Percentiles rank a stretch among this genome's conserved stretches.
These are phyloP conservation scores for Crepidodera aurea DNA, from an alignment of 2,888 invertebrate species.

Conservation along the genomic window DNA sequence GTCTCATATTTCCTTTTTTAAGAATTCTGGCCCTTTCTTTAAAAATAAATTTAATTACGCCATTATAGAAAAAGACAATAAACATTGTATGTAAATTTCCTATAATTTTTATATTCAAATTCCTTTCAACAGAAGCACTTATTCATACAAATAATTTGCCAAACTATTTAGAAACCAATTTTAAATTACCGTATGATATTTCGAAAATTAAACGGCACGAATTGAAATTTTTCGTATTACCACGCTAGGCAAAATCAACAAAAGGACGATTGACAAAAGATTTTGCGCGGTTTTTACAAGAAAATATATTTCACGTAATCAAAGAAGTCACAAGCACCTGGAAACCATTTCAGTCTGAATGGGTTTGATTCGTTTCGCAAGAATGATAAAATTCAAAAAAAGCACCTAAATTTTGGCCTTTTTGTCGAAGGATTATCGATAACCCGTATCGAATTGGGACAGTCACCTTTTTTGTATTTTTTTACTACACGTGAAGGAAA, in stretches of 20 bases:
- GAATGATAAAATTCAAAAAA: conserved; percentile 31
- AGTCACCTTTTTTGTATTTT: conserved; percentile 32
- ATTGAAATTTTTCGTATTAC: conserved; percentile 45
- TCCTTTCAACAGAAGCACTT: too few relatives aligned
- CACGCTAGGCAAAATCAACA: conserved; percentile 40
- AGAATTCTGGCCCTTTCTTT: too few relatives aligned
- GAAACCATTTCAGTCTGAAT: conserved; percentile 29
- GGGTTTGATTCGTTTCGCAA: conserved; percentile 36
- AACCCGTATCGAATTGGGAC: conserved; percentile 41
- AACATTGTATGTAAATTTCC: too few relatives aligned
- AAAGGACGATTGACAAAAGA: conserved; percentile 30
- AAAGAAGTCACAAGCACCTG: conserved; percentile 37
- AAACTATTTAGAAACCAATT: too few relatives aligned
- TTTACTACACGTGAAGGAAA: conserved; percentile 40
- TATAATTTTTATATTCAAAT: too few relatives aligned
- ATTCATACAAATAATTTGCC: too few relatives aligned
- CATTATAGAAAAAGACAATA: too few relatives aligned
- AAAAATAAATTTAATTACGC: too few relatives aligned
- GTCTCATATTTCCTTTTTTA: too few relatives aligned
- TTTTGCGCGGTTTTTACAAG: conserved; percentile 38
- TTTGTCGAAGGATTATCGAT: conserved; percentile 42
- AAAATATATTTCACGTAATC: conserved; percentile 25
- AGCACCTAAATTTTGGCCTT: conserved; percentile 27
- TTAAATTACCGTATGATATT: background rate
- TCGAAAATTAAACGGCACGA: conserved; percentile 43